Evolutionary conservation across 2,797 vertebrate species (phyloP).

Genomic region (Vultur gryphus): DNA sequence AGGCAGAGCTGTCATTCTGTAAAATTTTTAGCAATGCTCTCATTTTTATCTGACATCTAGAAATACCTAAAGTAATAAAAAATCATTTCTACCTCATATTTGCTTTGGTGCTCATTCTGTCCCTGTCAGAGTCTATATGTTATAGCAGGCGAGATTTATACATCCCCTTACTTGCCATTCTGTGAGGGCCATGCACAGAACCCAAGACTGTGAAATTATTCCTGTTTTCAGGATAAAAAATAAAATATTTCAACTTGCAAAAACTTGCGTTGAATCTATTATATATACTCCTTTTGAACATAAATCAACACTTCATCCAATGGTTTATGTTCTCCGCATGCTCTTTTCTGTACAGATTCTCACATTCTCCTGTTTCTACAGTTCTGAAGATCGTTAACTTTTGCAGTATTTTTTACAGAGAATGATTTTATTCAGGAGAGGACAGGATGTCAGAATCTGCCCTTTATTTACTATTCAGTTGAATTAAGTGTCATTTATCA

Average conservation of each 20-base stretch:
- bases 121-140: slow-evolving; percentile 69
- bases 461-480: neutral
- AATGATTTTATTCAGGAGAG: neutral
- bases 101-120: slow-evolving; percentile 76
- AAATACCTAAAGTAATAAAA: slow-evolving; percentile 80
- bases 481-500: neutral
- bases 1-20: slow-evolving; percentile 74
- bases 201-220: neutral
- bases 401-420: neutral
- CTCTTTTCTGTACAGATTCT: neutral
- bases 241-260: neutral
- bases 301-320: neutral
- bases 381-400: neutral
- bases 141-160: slow-evolving; percentile 66
- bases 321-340: neutral
- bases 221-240: neutral
- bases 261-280: neutral
- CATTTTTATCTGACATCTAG: slow-evolving; percentile 79
- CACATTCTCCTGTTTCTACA: neutral
- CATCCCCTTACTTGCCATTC: slow-evolving; percentile 41
- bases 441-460: neutral
- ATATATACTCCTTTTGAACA: neutral
- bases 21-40: slow-evolving; percentile 78
- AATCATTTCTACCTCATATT: slow-evolving; percentile 76
- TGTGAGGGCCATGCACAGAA: slow-evolving; percentile 2